Evolutionary conservation across 1,140 invertebrate species (phyloP).

Genomic region (Leptinotarsa defecta): DNA sequence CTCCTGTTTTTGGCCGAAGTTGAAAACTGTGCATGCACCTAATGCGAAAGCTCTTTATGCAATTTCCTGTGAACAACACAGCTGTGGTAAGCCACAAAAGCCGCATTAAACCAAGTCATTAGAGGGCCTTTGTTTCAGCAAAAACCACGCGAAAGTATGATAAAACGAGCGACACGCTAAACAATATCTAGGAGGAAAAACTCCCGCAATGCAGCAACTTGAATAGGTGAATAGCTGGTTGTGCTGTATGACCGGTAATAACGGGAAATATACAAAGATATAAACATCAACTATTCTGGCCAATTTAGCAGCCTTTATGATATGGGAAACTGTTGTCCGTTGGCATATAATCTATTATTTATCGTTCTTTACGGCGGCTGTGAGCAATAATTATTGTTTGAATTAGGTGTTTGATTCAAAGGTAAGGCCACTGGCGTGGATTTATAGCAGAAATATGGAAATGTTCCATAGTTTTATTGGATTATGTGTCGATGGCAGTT

Average conservation of each 20-base stretch:
- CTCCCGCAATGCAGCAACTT: slow-evolving; percentile 5
- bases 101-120: neutral
- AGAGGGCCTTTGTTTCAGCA: neutral
- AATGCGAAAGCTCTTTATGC: too few relatives aligned
- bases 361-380: neutral
- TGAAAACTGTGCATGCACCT: too few relatives aligned
- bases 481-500: too few relatives aligned
- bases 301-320: neutral
- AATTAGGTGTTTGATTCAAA: neutral
- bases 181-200: neutral
- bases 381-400: neutral
- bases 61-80: neutral
- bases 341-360: neutral
- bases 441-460: neutral
- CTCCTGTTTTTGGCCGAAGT: too few relatives aligned
- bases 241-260: neutral
- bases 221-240: neutral
- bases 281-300: slow-evolving; percentile 4
- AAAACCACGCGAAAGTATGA: neutral
- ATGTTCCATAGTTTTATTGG: neutral
- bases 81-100: neutral
- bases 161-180: slow-evolving; percentile 2
- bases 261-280: neutral
- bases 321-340: neutral
- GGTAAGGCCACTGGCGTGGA: neutral